These are phyloP conservation scores for Drosophila cyrtoloma DNA, from an alignment of 2,888 invertebrate species.

Conservation along the genomic window DNA sequence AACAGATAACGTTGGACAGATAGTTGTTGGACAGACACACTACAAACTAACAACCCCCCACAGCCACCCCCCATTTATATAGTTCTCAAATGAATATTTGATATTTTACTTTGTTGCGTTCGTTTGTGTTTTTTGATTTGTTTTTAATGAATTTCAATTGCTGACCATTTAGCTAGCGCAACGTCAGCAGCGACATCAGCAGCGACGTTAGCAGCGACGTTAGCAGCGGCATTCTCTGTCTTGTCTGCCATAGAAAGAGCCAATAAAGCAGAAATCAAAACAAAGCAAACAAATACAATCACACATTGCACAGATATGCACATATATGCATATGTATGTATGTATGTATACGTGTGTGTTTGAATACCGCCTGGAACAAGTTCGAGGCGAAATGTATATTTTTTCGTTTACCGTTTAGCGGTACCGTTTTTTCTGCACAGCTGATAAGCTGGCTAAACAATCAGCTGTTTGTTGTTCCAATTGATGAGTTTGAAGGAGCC, in stretches of 20 bases:
- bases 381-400: constrained; percentile 35
- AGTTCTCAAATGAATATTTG: constrained; percentile 35
- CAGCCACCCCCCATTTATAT: background rate
- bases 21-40: background rate
- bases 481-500: constrained; percentile 29
- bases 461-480: constrained; percentile 12
- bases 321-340: background rate
- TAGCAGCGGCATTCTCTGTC: background rate
- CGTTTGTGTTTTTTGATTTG: constrained; percentile 58
- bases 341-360: background rate
- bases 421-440: background rate
- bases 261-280: constrained; percentile 51
- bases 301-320: background rate
- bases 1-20: constrained; percentile 10
- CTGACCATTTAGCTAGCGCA: constrained; percentile 59
- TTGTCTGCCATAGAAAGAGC: constrained; percentile 8
- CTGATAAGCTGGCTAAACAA: constrained; percentile 34
- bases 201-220: background rate
- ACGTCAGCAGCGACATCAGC: constrained; percentile 40
- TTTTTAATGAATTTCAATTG: constrained; percentile 71
- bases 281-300: constrained; percentile 16
- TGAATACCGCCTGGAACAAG: constrained; percentile 37
- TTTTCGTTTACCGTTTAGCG: constrained; percentile 11
- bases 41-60: background rate
- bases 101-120: constrained; percentile 22